Evolutionary conservation across 2,888 invertebrate species (phyloP), one percentile per base, ranked within the genome.

Genomic region (Ceriagrion tenellum): DNA sequence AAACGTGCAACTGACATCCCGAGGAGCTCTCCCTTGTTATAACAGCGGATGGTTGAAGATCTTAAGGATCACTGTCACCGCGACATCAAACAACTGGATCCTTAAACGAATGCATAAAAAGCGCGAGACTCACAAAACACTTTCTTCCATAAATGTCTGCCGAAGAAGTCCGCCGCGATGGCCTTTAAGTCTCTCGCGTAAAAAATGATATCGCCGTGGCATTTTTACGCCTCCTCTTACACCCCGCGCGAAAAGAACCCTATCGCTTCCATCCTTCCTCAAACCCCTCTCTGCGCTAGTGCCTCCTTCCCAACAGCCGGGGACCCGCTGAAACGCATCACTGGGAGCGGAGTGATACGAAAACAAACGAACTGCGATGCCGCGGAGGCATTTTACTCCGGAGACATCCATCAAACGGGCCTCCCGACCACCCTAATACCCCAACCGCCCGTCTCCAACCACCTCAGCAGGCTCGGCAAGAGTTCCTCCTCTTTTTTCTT

Each of bases 301-400:
- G 47, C 47, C 47, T 47, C 47, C 47, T 47, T 2, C 26, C 12
- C 69, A 26, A 3, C n/a, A 26, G 10, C 69, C 26, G 69, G 10
- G 69, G 69, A 69, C 69, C 81, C 16, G 35, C 81, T 30, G 81
- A 81, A 81, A 35, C 81, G 81, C 81, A 35, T 81, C 81, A 81
- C 81, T 13, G 13, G 81, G 35, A 81, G 35, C 35, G 81, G 81
- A 81, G 81, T 81, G 30, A 81, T 81, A 13, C 35, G 30, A 35
- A 81, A 81, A 81, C 81, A 81, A 81, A 35, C 81, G 81, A 81
- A 81, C n/a, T n/a, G 26, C 69, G 69, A 69, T 69, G n/a, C 69
- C n/a, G 69, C n/a, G n/a, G 26, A 10, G 35, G 35, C 10, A 23
- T 35, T 81, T 81, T 35, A 13, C 81, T 18, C 30, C 35, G 81